A percentile compares a stretch with the other conserved stretches of the same genome.
phyloP scores from a whole-genome alignment of 2,797 vertebrate genomes.

The Podarcis lilfordi region DNA sequence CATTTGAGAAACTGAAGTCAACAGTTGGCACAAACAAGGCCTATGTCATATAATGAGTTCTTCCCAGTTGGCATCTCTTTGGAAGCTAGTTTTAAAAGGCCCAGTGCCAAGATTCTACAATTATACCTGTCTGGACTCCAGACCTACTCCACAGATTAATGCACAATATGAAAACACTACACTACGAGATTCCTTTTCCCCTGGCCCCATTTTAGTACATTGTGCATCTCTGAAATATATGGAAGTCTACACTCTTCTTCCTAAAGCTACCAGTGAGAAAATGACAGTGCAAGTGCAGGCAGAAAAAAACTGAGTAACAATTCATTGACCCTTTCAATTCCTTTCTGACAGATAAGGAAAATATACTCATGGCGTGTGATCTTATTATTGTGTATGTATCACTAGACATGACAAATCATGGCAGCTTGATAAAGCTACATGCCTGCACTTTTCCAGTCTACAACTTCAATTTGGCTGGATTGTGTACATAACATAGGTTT shows the following conservation, averaged over 20 bases:
- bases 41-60: not conserved
- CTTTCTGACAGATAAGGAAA: conserved; percentile 10
- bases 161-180: not conserved
- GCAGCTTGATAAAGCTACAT: not conserved
- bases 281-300: not conserved
- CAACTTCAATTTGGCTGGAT: not conserved
- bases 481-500: not conserved
- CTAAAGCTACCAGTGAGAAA: not conserved
- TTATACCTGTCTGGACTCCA: not conserved
- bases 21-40: not conserved
- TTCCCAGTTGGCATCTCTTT: not conserved
- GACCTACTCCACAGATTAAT: not conserved
- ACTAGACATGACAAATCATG: conserved; percentile 50
- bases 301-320: not conserved
- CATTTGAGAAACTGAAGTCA: not conserved
- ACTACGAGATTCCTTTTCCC: not conserved
- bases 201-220: not conserved
- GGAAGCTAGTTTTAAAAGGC: not conserved
- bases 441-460: not conserved
- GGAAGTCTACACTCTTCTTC: not conserved
- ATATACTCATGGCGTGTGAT: conserved; percentile 24
- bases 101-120: not conserved
- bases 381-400: conserved; percentile 43
- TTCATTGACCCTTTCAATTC: not conserved
- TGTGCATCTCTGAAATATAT: not conserved